phyloP scores from a whole-genome alignment of 2,888 invertebrate species.

The Sesamia inferens region DNA sequence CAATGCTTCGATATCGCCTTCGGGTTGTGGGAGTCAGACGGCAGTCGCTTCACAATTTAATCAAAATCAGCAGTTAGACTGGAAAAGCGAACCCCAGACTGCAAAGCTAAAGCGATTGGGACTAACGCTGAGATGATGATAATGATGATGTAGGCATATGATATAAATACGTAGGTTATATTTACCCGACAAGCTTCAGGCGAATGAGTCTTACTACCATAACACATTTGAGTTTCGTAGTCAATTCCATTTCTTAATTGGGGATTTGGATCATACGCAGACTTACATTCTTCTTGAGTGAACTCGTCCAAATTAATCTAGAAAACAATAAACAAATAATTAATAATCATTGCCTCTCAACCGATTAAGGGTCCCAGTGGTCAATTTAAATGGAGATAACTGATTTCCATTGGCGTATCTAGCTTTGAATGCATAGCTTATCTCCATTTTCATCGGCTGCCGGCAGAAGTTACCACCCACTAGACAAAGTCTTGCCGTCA shows the following conservation, averaged over 20 bases:
- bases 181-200: slow-evolving; percentile 32
- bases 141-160: neutral
- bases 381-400: neutral
- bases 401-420: too few relatives aligned
- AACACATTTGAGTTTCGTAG: slow-evolving; percentile 33
- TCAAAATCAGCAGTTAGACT: too few relatives aligned
- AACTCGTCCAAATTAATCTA: slow-evolving; percentile 39
- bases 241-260: slow-evolving; percentile 1
- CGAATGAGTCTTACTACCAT: slow-evolving; percentile 23
- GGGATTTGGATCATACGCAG: accelerated
- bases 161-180: neutral
- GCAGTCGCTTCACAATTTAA: too few relatives aligned
- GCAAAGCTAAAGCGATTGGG: too few relatives aligned
- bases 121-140: too few relatives aligned
- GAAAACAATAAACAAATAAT: slow-evolving; percentile 1
- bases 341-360: neutral
- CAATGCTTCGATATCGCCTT: too few relatives aligned
- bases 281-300: slow-evolving; percentile 32
- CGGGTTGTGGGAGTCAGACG: too few relatives aligned
- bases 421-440: too few relatives aligned
- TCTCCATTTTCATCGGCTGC: too few relatives aligned
- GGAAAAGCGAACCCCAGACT: too few relatives aligned
- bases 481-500: too few relatives aligned
- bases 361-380: neutral
- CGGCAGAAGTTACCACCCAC: too few relatives aligned